phyloP scores from a whole-genome alignment of 2,113 vertebrate species.

The Anas platyrhynchos region DNA sequence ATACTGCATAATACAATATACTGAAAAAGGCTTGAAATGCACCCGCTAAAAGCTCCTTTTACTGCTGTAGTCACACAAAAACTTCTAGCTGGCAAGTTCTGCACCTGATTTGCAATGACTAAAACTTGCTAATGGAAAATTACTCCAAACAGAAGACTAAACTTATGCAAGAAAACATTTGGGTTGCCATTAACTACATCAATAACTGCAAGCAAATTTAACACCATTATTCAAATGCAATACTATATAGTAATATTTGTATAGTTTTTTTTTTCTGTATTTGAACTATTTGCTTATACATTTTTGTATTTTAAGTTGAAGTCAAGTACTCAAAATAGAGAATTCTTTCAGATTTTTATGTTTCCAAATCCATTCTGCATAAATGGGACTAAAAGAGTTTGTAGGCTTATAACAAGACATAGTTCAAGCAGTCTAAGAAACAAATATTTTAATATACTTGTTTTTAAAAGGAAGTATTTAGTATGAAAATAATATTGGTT shows the following conservation, averaged over 20 bases:
- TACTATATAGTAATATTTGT: not conserved
- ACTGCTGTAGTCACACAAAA: not conserved
- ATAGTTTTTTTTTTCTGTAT: not conserved
- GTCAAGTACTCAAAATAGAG: not conserved
- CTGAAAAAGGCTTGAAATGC: slow-evolving; percentile 53
- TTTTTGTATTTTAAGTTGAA: slow-evolving; percentile 30
- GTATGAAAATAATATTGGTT: not conserved
- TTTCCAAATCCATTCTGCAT: not conserved
- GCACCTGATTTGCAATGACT: slow-evolving; percentile 43
- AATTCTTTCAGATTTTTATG: not conserved
- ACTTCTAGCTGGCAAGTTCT: slow-evolving; percentile 42
- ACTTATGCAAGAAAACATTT: not conserved
- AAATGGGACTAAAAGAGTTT: not conserved
- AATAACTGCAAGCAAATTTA: slow-evolving; percentile 10
- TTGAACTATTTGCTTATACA: not conserved
- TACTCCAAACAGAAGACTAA: not conserved
- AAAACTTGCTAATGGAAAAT: slow-evolving; percentile 52
- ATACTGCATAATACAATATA: slow-evolving; percentile 62
- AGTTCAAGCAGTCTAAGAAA: not conserved
- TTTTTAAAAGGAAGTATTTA: not conserved
- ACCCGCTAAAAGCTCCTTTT: slow-evolving; percentile 47
- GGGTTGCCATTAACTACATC: not conserved
- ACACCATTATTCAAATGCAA: not conserved
- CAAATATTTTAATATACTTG: not conserved
- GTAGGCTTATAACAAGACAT: not conserved